A percentile compares a stretch with the other conserved stretches of the same genome.
Conservation (phyloP, 2,113 vertebrate genomes). For the Drymodes brunneopygia region DNA sequence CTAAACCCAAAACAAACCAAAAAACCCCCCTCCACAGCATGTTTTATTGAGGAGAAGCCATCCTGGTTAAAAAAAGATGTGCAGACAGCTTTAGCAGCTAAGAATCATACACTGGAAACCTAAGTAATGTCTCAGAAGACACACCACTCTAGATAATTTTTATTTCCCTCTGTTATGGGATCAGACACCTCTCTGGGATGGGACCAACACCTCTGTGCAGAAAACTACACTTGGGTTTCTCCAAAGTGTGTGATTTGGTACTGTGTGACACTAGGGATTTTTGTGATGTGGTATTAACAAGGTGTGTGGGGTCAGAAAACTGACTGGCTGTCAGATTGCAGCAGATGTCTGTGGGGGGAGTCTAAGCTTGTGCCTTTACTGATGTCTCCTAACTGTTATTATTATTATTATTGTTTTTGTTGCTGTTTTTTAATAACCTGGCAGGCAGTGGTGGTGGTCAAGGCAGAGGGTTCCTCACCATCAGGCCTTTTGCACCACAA, state of each 20-base stretch:
- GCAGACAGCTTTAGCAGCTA: neutral
- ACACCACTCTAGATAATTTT: neutral
- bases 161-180: neutral
- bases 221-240: neutral
- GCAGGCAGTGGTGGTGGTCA: neutral
- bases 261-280: fast-evolving
- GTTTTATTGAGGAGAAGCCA: neutral
- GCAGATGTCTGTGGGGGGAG: neutral
- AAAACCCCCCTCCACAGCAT: neutral
- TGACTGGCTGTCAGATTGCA: fast-evolving
- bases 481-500: neutral
- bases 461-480: neutral
- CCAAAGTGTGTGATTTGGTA: neutral
- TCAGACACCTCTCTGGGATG: neutral
- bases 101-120: neutral
- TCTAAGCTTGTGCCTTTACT: neutral
- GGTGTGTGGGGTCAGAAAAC: fast-evolving
- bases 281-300: fast-evolving
- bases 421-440: neutral
- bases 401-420: neutral
- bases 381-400: neutral
- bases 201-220: neutral
- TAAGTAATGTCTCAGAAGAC: neutral
- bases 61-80: neutral
- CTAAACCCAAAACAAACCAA: neutral